Conservation (phyloP, 2,797 vertebrate genomes). For the Neosilurus hyrtlii region DNA sequence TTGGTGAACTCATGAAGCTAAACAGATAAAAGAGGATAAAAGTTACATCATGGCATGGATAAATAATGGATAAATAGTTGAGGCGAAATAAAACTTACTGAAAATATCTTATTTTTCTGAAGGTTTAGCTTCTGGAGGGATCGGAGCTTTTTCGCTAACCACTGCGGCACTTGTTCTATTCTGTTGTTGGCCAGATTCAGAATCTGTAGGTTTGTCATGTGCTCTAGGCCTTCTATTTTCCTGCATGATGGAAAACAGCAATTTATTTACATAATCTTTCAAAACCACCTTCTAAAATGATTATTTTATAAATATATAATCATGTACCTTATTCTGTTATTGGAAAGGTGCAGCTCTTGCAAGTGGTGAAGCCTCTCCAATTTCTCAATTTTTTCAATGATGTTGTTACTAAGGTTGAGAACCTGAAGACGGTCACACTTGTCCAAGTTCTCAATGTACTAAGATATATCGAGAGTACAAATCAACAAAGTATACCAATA, state of each 20-base stretch:
- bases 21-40: slow-evolving; percentile 1
- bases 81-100: slow-evolving; percentile 69
- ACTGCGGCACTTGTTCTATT: slow-evolving; percentile 79
- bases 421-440: slow-evolving; percentile 75
- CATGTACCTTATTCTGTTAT: slow-evolving; percentile 64
- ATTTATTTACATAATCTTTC: background rate
- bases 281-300: background rate
- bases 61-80: background rate
- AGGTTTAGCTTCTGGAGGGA: slow-evolving; percentile 76
- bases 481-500: slow-evolving; percentile 4
- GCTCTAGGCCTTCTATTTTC: slow-evolving; percentile 83
- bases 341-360: slow-evolving; percentile 79
- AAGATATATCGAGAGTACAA: slow-evolving; percentile 35
- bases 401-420: slow-evolving; percentile 78
- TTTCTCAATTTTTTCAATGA: slow-evolving; percentile 82
- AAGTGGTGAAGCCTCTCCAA: slow-evolving; percentile 74
- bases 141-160: slow-evolving; percentile 78
- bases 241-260: slow-evolving; percentile 59
- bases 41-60: background rate
- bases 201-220: slow-evolving; percentile 77
- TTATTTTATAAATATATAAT: background rate
- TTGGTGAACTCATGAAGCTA: slow-evolving; percentile 80
- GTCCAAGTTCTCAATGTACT: slow-evolving; percentile 84
- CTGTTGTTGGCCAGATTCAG: slow-evolving; percentile 80
- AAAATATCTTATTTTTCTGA: slow-evolving; percentile 76